Evolutionary conservation across 2,888 invertebrate genomes (phyloP), one percentile per base, ranked within the genome.

Genomic region (Celastrina argiolus): DNA sequence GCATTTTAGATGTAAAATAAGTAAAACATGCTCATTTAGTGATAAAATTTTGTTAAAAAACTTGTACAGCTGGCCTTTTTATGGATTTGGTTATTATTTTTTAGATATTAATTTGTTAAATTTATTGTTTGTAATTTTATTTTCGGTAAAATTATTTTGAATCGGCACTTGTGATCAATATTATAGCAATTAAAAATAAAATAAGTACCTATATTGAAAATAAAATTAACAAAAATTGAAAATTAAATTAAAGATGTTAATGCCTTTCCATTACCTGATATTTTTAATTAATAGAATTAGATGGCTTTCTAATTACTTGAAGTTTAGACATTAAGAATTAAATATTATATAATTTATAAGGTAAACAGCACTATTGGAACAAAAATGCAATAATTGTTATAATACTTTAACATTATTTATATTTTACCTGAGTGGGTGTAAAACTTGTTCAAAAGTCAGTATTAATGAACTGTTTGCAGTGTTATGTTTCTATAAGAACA

Each of bases 401-500:
- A 18, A 18, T 18, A n/a, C 8, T 45, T 2, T 18, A 45, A 45
- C 3, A 22, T 3, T 10, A 51, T 12, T 51, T 22, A 22, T 4
- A n/a, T 51, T 22, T 22, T 14, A 51, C 51, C 51, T 51, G 16
- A 51, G 12, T 26, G 26, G 51, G 51, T 51, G 22, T 51, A 51
- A 51, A 51, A 51, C 51, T 51, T 14, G 22, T 51, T 51, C 22
- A 51, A 51, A 22, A 51, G 51, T 51, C 51, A 51, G 51, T 51
- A 51, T 51, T 51, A 51, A 51, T 51, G 12, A 22, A 26, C 22
- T 51, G 51, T 51, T 14, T 51, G 22, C 22, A 0, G 22, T 51
- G 51, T 51, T 51, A 51, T 51, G 51, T 51, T 51, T 51, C 51
- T 51, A 22, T 22, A 51, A 51, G 51, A 51, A 26, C 12, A 51